These are phyloP conservation scores for Leptopilina myrica DNA, from an alignment of 2,888 invertebrate species.

Conservation along the genomic window DNA sequence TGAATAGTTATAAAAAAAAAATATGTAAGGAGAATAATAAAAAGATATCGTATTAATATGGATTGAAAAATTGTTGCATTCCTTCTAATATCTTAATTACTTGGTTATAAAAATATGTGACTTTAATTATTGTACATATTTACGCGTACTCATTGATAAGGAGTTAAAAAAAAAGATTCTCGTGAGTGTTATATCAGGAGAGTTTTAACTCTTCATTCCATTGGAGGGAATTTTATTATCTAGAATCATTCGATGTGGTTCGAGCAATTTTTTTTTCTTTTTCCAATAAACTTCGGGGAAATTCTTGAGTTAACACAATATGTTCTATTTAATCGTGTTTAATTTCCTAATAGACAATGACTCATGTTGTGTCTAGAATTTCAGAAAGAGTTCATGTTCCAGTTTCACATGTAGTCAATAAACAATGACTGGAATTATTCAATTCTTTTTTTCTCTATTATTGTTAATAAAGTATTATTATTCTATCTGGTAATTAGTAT, in stretches of 20 bases:
- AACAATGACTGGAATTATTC: slow-evolving; percentile 4
- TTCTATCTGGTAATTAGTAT: too few relatives aligned
- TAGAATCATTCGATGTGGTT: slow-evolving; percentile 19
- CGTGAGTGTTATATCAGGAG: slow-evolving; percentile 11
- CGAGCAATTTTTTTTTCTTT: too few relatives aligned
- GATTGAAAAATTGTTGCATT: neutral
- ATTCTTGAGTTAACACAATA: neutral
- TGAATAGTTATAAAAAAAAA: neutral
- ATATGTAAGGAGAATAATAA: neutral
- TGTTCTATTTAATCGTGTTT: neutral
- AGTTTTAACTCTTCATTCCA: slow-evolving; percentile 20
- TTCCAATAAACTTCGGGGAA: neutral
- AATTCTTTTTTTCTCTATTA: neutral
- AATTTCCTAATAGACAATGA: neutral
- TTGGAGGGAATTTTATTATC: slow-evolving; percentile 20
- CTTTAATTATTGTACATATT: neutral
- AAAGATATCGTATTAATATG: neutral
- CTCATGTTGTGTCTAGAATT: slow-evolving; percentile 12
- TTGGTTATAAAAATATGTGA: too few relatives aligned
- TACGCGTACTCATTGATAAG: slow-evolving; percentile 4
- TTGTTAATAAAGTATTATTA: too few relatives aligned
- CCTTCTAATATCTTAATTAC: too few relatives aligned
- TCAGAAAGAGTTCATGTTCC: neutral
- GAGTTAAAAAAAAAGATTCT: neutral
- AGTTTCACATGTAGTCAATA: neutral